A percentile compares a stretch with the other conserved stretches of the same genome.
These are phyloP conservation scores for Anthopleura sola DNA, from an alignment of 64 coral and sea anemone genomes.

Conservation along the genomic window DNA sequence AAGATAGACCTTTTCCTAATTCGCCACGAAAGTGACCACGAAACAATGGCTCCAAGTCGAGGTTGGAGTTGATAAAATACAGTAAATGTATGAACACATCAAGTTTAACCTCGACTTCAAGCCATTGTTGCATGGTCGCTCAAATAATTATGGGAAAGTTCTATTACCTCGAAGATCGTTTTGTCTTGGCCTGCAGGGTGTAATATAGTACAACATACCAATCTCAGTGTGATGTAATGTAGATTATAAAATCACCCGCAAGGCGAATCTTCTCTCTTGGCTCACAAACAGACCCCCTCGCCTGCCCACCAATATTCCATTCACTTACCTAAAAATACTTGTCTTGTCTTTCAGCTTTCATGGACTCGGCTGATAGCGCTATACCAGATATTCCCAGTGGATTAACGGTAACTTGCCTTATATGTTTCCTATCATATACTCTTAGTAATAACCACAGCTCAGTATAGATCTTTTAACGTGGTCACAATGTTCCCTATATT, in stretches of 20 bases:
- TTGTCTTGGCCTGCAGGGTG: background rate
- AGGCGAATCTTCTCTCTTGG: background rate
- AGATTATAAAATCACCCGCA: background rate
- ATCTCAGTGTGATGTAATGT: background rate
- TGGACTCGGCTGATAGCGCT: background rate
- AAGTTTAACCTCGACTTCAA: background rate
- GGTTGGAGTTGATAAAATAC: no score
- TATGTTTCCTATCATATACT: background rate
- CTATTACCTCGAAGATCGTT: background rate
- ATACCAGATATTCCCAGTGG: background rate
- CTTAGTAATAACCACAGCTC: background rate
- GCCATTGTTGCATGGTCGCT: no score
- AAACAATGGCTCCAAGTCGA: no score
- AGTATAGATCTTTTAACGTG: background rate
- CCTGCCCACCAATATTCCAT: background rate
- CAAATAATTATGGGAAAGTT: background rate
- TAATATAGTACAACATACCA: background rate
- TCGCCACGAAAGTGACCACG: no score
- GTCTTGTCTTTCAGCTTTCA: background rate
- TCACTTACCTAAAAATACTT: background rate
- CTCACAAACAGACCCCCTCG: background rate
- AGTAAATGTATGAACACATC: no score
- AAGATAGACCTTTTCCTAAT: no score
- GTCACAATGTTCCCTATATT: no score
- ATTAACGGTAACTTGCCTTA: constrained; percentile 5